These are phyloP conservation scores for Dicranocentrus wangi DNA, from an alignment of 2,888 invertebrate species.

Conservation along the genomic window DNA sequence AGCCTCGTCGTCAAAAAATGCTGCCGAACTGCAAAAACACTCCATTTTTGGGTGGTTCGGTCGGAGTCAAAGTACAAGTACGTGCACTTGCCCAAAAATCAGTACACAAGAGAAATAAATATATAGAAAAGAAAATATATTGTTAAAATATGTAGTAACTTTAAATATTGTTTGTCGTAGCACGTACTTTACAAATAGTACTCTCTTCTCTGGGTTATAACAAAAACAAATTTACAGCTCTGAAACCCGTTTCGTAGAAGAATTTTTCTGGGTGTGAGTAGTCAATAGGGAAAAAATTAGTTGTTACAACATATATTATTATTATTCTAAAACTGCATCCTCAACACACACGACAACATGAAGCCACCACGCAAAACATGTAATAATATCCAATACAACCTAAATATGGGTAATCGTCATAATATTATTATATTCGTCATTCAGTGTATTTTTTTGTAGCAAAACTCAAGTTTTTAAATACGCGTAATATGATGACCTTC, in stretches of 20 bases:
- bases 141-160: background rate
- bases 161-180: constrained; percentile 18
- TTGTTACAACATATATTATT: background rate
- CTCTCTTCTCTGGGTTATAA: constrained; percentile 3
- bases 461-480: too few species aligned
- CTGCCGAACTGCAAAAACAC: constrained; percentile 25
- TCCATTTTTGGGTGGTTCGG: constrained; percentile 10
- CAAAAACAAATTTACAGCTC: too few species aligned
- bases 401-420: too few species aligned
- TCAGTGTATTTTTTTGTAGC: background rate
- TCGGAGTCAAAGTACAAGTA: constrained; percentile 62
- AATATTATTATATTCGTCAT: background rate
- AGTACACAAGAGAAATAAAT: constrained; percentile 61
- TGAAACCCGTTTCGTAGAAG: background rate
- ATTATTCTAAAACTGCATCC: background rate
- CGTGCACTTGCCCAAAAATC: constrained; percentile 63
- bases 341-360: too few species aligned
- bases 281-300: constrained; percentile 3
- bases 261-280: background rate
- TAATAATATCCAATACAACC: too few species aligned
- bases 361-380: too few species aligned
- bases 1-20: constrained; percentile 33
- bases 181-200: constrained; percentile 6
- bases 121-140: constrained; percentile 12
- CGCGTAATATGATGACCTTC: too few species aligned